Evolutionary conservation across 2,888 invertebrate genomes (phyloP), one percentile per base, ranked within the genome.

Genomic region (Helobdella robusta): DNA sequence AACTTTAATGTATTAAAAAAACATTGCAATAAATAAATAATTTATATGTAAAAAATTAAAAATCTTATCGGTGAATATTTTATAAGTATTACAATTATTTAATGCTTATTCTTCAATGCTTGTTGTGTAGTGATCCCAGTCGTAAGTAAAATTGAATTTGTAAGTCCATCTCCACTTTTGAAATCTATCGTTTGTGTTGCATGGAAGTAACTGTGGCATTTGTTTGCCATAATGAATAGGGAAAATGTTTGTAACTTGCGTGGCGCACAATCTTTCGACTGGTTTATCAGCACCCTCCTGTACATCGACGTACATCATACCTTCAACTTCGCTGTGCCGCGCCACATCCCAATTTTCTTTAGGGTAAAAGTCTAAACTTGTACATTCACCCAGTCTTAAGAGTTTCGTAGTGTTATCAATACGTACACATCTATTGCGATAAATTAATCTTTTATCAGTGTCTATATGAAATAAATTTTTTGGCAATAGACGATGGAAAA

Each of bases 401-500:
- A 72, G 61, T 40, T 58, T 66, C n/a, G 66, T 67, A 20, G 25
- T 48, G n/a, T 32, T 11, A 18, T 72, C 72, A 6, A 72, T 40
- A 15, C 56, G 52, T 30, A 71, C 56, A 61, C 71, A 72, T 2
- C 64, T 50, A n/a, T 70, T 59, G 20, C 59, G 60, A 36, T 62
- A 67, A 34, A 68, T 50, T n/a, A 73, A 65, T 36, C 69, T 66
- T 5, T 68, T 66, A 4, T 66, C 40, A 0, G 46, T 61, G 60
- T 72, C 70, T 15, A 73, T 69, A 56, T 67, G 62, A 65, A 73
- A 73, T n/a, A 67, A 62, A 62, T 73, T 73, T 62, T 72, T 64
- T 2, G 73, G 73, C 15, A 73, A 34, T 5, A 72, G 67, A 30
- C 72, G 68, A 59, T 72, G 71, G 66, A 67, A 70, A 64, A 70